These are phyloP conservation scores for Atethmia centrago DNA, from an alignment of 2,888 invertebrate species.

Conservation along the genomic window DNA sequence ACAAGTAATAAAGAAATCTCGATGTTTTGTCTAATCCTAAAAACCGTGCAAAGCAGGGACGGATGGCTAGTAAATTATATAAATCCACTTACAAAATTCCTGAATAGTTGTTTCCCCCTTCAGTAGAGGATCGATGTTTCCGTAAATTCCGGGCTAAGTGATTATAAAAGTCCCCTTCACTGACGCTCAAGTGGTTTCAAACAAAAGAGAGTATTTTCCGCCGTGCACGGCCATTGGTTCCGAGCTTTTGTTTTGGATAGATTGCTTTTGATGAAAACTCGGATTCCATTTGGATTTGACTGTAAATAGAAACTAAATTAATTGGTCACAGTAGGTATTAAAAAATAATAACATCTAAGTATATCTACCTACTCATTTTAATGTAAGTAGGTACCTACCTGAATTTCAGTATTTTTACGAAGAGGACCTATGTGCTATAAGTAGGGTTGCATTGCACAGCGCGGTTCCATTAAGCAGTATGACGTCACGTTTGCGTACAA, in stretches of 20 bases:
- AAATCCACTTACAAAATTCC: neutral
- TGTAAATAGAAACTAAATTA: conserved; percentile 15
- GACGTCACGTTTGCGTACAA: too few relatives aligned
- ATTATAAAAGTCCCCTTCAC: conserved; percentile 41
- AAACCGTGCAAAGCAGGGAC: neutral
- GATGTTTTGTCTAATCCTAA: neutral
- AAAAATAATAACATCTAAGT: neutral
- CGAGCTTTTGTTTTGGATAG: conserved; percentile 61
- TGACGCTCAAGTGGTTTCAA: conserved; percentile 65
- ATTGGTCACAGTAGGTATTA: conserved; percentile 15
- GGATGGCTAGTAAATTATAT: neutral
- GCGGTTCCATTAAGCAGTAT: too few relatives aligned
- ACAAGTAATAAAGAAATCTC: neutral
- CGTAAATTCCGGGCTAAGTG: conserved; percentile 2
- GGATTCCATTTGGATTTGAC: conserved; percentile 16
- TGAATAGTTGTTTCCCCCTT: neutral
- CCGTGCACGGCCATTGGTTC: conserved; percentile 69
- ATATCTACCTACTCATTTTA: neutral
- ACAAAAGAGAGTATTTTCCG: conserved; percentile 69
- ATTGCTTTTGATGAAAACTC: conserved; percentile 48
- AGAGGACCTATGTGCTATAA: neutral
- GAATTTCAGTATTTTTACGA: neutral
- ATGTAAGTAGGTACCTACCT: neutral
- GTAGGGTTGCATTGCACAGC: neutral
- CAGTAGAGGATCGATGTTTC: neutral